Evolutionary conservation across 2,797 vertebrate genomes (phyloP).

Genomic region (Carduelis carduelis): DNA sequence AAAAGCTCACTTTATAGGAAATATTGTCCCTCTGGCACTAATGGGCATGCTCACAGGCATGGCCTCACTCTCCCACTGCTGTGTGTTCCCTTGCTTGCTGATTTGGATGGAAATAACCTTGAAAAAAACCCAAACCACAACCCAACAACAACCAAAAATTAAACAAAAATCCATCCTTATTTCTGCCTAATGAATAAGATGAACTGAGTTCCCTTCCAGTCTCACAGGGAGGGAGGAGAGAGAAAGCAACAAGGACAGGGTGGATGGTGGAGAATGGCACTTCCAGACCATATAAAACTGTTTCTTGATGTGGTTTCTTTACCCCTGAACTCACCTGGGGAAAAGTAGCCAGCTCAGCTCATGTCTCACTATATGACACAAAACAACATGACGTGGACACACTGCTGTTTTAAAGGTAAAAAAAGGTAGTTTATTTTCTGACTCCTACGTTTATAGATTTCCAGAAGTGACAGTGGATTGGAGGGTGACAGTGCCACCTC

Average conservation of each 20-base stretch:
- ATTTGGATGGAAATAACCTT: not conserved
- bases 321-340: not conserved
- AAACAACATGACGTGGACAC: fast-evolving
- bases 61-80: fast-evolving
- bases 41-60: not conserved
- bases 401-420: no score
- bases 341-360: not conserved
- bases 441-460: no score
- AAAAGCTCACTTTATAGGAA: not conserved
- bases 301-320: not conserved
- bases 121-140: fast-evolving
- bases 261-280: not conserved
- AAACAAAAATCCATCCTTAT: not conserved
- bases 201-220: not conserved
- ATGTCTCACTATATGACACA: no score
- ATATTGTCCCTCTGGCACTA: not conserved
- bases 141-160: not conserved
- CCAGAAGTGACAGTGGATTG: no score
- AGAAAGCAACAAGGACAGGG: not conserved
- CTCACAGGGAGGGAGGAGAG: not conserved
- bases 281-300: not conserved
- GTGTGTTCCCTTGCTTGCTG: not conserved
- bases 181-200: not conserved
- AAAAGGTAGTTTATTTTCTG: no score
- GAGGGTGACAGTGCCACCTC: no score